Evolutionary conservation across 2,888 invertebrate species (phyloP), one percentile per base, ranked within the genome.

Genomic region (Pseudolycoriella hygida): DNA sequence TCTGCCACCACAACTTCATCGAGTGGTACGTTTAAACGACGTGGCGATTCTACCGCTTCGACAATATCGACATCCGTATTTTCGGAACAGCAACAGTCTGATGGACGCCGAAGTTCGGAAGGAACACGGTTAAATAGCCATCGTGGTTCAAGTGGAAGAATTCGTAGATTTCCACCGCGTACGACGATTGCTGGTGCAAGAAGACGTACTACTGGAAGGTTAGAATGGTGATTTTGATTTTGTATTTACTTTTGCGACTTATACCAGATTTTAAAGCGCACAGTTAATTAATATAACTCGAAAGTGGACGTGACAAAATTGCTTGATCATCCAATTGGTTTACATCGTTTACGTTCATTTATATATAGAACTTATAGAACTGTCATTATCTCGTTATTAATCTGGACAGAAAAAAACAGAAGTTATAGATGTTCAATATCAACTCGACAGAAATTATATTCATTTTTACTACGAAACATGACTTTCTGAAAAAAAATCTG

Each of bases 141-240:
- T 47, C 58, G 64, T 2, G 54, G 62, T 3, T 62, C 59, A 4
- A 63, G 62, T 49, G 65, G 64, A 30, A 56, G 64, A 46, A 57
- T 65, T 42, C 54, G 63, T 12, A 57, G 64, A 47, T 56, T 63
- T 50, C 58, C 63, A 40, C 55, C 61, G 34, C 57, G 65, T 41
- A 62, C 64, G 60, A 62, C 63, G 31, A 64, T 63, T 46, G 62
- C 58, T 30, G 62, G 64, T 48, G 60, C 63, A 37, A 55, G 64
- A 48, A 57, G 64, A 45, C 60, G 64, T 51, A 65, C 64, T 47
- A 65, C 64, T 53, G 64, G 65, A 59, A 65, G 64, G 64, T 65
- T 46, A 37, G 46, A 30, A 8, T 34, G 25, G 8, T 8, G 25
- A 25, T 25, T 10, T 25, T 5, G 12, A 25, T 18, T n/a, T n/a